Evolutionary conservation across 2,888 invertebrate species (phyloP), one percentile per base, ranked within the genome.

Genomic region (Yponomeuta plumbellus): DNA sequence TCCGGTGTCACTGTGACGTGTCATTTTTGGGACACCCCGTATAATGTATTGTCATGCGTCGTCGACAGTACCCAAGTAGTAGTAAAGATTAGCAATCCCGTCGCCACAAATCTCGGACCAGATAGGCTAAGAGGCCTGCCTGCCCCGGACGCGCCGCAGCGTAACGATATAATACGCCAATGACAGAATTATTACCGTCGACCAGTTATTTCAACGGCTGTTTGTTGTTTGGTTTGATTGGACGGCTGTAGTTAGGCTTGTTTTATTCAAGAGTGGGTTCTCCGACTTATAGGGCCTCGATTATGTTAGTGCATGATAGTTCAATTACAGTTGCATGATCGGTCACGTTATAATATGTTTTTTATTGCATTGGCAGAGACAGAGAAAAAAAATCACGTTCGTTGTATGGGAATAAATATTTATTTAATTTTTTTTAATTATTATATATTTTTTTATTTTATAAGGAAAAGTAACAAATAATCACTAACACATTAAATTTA

Each of bases 131-230:
- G 21, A 63, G 52, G 8, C 26, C 22, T 21, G 22, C 17, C 23
- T 11, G 4, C 10, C 1, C 17, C 57, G 21, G 57, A 34, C 34
- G 21, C 21, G n/a, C 26, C 61, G n/a, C 61, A 10, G 61, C 34
- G 23, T 52, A 66, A 66, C 63, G 57, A 63, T 66, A 62, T 66
- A 66, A 66, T 66, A 66, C 56, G 34, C 34, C n/a, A 21, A 11
- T 62, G 66, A 63, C 66, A 66, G 66, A 66, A 63, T 66, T 66
- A 66, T 66, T 62, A 63, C 23, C 3, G 4, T 11, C 22, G 58
- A 58, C 22, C 6, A 2, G 44, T 52, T 20, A 22, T 20, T 22
- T 1, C 58, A 22, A 21, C 11, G 57, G 58, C 21, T 58, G 22
- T 20, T 58, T 58, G 58, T 58, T 58, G 21, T 58, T 58, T 58